Conservation (phyloP, 2,888 invertebrate species). For the Drosophila tanythrix region DNA sequence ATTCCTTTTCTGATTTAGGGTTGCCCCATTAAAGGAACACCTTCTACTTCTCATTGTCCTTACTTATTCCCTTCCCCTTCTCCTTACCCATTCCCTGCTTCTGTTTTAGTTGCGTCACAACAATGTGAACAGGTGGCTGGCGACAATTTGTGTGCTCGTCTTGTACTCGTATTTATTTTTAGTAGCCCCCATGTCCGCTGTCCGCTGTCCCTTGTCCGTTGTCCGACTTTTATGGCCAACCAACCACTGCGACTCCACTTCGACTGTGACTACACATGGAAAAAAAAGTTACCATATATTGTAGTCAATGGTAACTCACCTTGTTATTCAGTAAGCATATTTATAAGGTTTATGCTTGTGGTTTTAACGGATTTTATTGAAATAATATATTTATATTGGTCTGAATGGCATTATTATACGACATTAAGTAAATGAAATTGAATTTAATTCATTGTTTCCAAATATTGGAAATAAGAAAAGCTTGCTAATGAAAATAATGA, state of each 20-base stretch:
- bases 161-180: slow-evolving; percentile 73
- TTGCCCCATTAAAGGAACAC: slow-evolving; percentile 28
- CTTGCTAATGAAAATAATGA: no score
- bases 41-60: not conserved
- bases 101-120: slow-evolving; percentile 69
- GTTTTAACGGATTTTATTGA: not conserved
- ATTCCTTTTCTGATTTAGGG: slow-evolving; percentile 54
- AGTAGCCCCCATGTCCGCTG: slow-evolving; percentile 49
- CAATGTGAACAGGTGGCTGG: slow-evolving; percentile 80
- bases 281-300: not conserved
- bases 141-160: slow-evolving; percentile 78
- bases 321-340: not conserved
- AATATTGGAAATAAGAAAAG: no score
- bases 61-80: not conserved
- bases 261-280: slow-evolving; percentile 25
- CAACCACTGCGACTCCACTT: slow-evolving; percentile 61
- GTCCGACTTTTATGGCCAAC: slow-evolving; percentile 68
- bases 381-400: not conserved
- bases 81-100: slow-evolving; percentile 11
- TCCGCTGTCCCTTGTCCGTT: not conserved
- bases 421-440: no score
- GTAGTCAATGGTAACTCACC: not conserved
- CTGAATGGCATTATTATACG: not conserved
- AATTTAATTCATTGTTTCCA: no score
- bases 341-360: not conserved